Evolutionary conservation across 2,113 vertebrate species (phyloP).

Genomic region (Triplophysa dalaica): DNA sequence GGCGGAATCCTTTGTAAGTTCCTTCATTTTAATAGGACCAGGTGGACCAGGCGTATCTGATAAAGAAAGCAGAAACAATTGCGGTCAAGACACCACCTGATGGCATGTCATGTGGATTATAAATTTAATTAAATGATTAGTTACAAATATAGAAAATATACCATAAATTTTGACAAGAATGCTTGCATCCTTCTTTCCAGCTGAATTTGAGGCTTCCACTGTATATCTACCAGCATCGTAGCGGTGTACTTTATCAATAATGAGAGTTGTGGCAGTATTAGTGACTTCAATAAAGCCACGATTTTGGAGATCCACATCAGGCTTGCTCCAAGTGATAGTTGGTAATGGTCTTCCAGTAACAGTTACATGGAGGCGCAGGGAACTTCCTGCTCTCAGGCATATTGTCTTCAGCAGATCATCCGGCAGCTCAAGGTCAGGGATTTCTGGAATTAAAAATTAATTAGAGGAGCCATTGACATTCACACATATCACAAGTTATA

Average conservation of each 20-base stretch:
- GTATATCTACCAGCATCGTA: conserved; percentile 96
- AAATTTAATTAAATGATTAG: background rate
- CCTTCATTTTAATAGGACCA: conserved; percentile 87
- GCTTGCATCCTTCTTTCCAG: conserved; percentile 92
- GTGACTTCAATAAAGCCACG: conserved; percentile 92
- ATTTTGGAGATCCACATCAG: conserved; percentile 85
- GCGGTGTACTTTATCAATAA: conserved; percentile 94
- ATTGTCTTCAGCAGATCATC: conserved; percentile 95
- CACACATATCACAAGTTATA: background rate
- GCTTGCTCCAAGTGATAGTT: conserved; percentile 88
- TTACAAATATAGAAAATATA: conserved; percentile 56
- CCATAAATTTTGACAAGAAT: conserved; percentile 95
- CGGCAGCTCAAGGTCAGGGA: conserved; percentile 91
- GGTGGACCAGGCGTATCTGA: conserved; percentile 95
- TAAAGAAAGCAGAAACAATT: conserved; percentile 8
- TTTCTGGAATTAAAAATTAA: conserved; percentile 76
- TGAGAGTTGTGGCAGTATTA: conserved; percentile 84
- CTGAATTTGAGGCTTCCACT: conserved; percentile 90
- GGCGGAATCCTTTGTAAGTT: conserved; percentile 87
- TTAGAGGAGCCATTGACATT: background rate
- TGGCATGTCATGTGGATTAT: background rate
- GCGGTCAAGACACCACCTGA: background rate
- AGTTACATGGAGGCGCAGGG: conserved; percentile 85
- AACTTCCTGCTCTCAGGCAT: conserved; percentile 88
- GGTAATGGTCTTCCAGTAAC: conserved; percentile 89